phyloP scores from a whole-genome alignment of 2,888 invertebrate species.

The Amphipoea oculea region DNA sequence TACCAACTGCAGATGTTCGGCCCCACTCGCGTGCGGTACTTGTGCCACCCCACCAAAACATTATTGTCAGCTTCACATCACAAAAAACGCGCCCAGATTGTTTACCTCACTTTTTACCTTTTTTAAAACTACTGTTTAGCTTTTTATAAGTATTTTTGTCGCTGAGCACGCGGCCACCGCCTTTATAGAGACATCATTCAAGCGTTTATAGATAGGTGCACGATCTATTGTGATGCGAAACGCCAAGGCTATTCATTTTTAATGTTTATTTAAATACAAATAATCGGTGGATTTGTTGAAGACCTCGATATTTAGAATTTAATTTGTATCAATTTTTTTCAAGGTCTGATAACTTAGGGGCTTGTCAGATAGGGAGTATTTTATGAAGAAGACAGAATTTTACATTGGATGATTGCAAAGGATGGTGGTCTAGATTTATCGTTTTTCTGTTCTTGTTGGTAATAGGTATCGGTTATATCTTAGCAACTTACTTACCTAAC shows the following conservation, averaged over 20 bases:
- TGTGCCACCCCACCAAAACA: constrained; percentile 82
- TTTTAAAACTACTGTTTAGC: constrained; percentile 86
- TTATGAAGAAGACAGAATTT: background rate
- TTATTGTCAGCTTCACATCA: constrained; percentile 77
- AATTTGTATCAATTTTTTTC: constrained; percentile 63
- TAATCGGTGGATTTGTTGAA: constrained; percentile 78
- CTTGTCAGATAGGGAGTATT: constrained; percentile 26
- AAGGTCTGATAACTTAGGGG: constrained; percentile 41
- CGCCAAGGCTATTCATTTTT: constrained; percentile 85
- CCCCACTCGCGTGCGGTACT: constrained; percentile 80
- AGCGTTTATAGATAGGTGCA: constrained; percentile 78
- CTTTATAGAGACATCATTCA: constrained; percentile 84
- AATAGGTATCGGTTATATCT: background rate
- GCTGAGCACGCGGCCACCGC: constrained; percentile 85
- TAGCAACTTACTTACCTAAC: background rate
- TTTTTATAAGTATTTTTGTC: constrained; percentile 87
- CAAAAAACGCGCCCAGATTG: constrained; percentile 87
- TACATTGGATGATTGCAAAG: background rate
- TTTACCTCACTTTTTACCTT: constrained; percentile 90
- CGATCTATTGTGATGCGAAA: constrained; percentile 81
- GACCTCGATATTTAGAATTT: constrained; percentile 64
- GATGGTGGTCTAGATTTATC: background rate
- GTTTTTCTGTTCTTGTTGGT: background rate
- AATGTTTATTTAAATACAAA: constrained; percentile 84
- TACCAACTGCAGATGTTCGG: constrained; percentile 76